A percentile compares a stretch with the other conserved stretches of the same genome.
These are phyloP conservation scores for Hoplodrina ambigua DNA, from an alignment of 2,888 invertebrate species.

Conservation along the genomic window DNA sequence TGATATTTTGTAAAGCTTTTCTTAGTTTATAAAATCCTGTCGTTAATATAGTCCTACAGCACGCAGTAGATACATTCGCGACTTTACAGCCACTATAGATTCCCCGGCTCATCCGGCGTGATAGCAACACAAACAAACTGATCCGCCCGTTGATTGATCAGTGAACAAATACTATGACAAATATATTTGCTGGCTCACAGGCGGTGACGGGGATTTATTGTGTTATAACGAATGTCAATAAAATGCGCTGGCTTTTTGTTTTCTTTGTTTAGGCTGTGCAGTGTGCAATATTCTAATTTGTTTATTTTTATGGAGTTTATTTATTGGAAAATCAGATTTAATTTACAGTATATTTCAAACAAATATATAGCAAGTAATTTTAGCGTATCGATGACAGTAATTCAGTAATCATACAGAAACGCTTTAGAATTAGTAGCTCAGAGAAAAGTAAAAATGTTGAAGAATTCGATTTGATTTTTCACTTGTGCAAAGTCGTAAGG, in stretches of 20 bases:
- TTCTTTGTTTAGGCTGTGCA: neutral
- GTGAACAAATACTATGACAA: conserved; percentile 52
- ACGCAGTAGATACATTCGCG: neutral
- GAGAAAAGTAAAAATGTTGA: neutral
- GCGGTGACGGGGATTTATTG: conserved; percentile 29
- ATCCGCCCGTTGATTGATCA: conserved; percentile 52
- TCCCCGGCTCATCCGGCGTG: conserved; percentile 24
- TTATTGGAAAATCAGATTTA: neutral
- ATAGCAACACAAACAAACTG: conserved; percentile 42
- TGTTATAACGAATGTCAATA: conserved; percentile 9
- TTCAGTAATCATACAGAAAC: neutral
- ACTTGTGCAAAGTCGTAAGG: neutral
- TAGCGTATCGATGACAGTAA: neutral
- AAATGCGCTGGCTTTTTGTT: conserved; percentile 14
- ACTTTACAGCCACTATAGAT: conserved; percentile 20
- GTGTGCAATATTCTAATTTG: neutral
- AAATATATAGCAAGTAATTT: neutral
- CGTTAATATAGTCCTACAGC: too few relatives aligned
- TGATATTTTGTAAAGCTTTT: too few relatives aligned
- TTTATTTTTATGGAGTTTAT: neutral
- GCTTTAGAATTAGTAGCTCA: too few relatives aligned
- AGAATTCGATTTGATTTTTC: neutral
- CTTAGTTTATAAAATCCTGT: neutral
- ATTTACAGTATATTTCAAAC: neutral
- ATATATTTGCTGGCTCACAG: conserved; percentile 33